Percentiles rank a stretch among this genome's conserved stretches.
These are phyloP conservation scores for Dione juno DNA, from an alignment of 2,888 invertebrate genomes.

Conservation along the genomic window DNA sequence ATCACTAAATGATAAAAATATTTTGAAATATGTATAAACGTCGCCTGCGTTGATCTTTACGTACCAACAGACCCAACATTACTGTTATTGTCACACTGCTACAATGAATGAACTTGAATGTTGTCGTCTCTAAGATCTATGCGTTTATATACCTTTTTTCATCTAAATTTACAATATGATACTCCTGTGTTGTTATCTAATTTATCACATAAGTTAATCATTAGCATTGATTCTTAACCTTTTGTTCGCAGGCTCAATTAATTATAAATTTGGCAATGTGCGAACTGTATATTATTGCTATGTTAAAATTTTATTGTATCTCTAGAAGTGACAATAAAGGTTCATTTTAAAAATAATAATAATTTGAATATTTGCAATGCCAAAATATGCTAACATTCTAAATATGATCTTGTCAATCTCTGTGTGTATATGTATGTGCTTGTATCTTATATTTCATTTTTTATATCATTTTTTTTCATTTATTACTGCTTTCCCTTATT, in stretches of 20 bases:
- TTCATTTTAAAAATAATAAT: no score
- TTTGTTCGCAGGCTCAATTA: conserved; percentile 47
- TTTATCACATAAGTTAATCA: conserved; percentile 69
- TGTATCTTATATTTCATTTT: no score
- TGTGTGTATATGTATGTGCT: no score
- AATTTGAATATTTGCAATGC: no score
- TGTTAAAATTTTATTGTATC: conserved; percentile 25
- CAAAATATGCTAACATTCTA: no score
- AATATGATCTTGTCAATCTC: no score
- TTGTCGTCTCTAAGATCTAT: conserved; percentile 63
- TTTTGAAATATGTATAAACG: not conserved
- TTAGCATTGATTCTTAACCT: conserved; percentile 70
- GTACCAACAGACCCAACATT: conserved; percentile 75
- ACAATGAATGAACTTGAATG: conserved; percentile 68
- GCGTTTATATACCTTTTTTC: conserved; percentile 78
- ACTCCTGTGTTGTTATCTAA: conserved; percentile 67
- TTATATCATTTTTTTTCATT: no score
- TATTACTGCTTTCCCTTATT: no score
- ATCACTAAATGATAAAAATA: no score
- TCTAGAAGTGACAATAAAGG: not conserved
- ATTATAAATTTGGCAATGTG: conserved; percentile 31
- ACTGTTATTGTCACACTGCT: conserved; percentile 65
- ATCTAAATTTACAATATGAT: conserved; percentile 67
- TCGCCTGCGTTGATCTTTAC: conserved; percentile 45
- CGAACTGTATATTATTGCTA: conserved; percentile 21